A percentile compares a stretch with the other conserved stretches of the same genome.
Conservation (phyloP, 2,888 invertebrate genomes). For the Drosophila borborema region DNA sequence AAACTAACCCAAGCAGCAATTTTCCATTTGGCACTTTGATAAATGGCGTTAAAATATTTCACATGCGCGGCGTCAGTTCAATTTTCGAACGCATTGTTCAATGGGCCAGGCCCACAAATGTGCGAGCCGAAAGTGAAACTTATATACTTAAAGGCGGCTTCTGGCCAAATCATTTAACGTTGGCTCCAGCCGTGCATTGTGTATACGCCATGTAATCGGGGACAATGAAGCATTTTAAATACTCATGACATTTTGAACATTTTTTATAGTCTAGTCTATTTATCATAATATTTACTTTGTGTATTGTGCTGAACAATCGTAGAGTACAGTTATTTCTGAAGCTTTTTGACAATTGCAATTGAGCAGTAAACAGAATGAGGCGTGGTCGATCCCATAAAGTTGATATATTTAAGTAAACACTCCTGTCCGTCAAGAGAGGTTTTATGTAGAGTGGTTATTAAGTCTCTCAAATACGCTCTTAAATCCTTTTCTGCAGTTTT, state of each 20-base stretch:
- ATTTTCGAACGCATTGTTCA: conserved; percentile 55
- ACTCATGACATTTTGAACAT: background rate
- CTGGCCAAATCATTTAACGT: conserved; percentile 25
- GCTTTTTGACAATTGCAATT: background rate
- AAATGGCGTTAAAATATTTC: conserved; percentile 78
- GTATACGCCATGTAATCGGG: conserved; percentile 41
- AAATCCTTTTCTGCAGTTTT: too few species aligned
- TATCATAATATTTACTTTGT: background rate
- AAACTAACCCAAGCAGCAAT: conserved; percentile 35
- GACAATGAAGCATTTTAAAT: background rate
- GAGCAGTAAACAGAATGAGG: too few species aligned
- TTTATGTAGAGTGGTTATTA: too few species aligned
- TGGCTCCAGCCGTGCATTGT: conserved; percentile 34
- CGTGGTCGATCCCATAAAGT: too few species aligned
- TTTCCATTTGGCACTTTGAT: conserved; percentile 68
- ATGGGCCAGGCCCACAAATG: conserved; percentile 21
- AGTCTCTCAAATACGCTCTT: too few species aligned
- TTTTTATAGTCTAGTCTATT: background rate
- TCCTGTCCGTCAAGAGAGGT: too few species aligned
- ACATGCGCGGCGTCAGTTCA: conserved; percentile 54
- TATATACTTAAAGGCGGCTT: conserved; percentile 27
- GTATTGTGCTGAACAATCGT: too few species aligned
- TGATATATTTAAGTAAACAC: too few species aligned
- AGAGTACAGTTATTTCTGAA: too few species aligned
- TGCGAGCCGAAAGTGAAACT: conserved; percentile 46